Percentiles rank a stretch among this genome's conserved stretches.
Conservation (phyloP, 1,140 invertebrate genomes). For the Cylas formicarius region DNA sequence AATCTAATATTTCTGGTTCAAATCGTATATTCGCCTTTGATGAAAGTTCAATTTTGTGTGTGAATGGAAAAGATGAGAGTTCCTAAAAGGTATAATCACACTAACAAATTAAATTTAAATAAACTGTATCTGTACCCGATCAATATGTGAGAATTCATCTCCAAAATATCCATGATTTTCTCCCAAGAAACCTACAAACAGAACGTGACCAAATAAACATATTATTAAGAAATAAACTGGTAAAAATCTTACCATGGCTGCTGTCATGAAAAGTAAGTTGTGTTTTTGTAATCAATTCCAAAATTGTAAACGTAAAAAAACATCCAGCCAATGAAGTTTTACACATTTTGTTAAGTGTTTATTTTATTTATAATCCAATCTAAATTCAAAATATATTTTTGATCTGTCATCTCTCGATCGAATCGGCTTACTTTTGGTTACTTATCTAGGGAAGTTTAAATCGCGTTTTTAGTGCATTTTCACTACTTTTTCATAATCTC, state of each 20-base stretch:
- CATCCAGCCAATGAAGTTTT: conserved; percentile 35
- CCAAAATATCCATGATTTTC: conserved; percentile 38
- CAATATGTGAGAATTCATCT: conserved; percentile 36
- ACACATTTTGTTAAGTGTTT: conserved; percentile 38
- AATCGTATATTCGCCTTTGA: conserved; percentile 44
- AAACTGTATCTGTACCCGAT: conserved; percentile 31
- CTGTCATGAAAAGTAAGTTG: conserved; percentile 41
- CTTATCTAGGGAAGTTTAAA: no score
- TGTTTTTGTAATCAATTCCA: conserved; percentile 39
- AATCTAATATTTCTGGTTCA: conserved; percentile 59
- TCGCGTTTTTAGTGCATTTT: no score
- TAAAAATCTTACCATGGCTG: conserved; percentile 38
- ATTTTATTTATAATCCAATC: conserved; percentile 3
- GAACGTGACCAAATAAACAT: conserved; percentile 8
- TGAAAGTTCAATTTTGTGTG: conserved; percentile 14
- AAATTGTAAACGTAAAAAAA: conserved; percentile 38
- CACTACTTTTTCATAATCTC: no score
- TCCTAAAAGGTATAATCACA: conserved; percentile 19
- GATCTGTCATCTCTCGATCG: conserved; percentile 13
- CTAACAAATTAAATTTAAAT: conserved; percentile 1
- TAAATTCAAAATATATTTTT: conserved; percentile 19
- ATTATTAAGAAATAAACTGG: conserved; percentile 10
- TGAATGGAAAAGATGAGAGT: conserved; percentile 12
- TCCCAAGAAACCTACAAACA: conserved; percentile 35
- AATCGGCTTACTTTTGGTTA: no score